A percentile compares a stretch with the other conserved stretches of the same genome.
phyloP scores from a whole-genome alignment of 2,113 vertebrate genomes.

The Cryptotis parvus region DNA sequence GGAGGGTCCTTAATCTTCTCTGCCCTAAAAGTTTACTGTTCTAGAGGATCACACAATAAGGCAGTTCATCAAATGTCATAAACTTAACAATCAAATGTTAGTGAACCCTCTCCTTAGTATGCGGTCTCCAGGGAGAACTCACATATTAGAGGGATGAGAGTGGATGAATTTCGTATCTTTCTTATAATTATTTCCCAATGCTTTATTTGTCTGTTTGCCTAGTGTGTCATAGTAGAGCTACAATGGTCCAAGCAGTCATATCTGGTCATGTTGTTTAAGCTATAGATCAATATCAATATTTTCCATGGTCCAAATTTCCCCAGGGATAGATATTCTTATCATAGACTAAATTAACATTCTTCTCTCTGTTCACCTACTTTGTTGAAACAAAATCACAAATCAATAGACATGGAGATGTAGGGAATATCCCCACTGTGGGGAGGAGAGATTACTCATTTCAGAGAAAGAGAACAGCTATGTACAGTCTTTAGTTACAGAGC shows the following conservation, averaged over 20 bases:
- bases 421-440: rapidly evolving
- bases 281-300: not conserved
- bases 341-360: conserved; percentile 6
- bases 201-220: not conserved
- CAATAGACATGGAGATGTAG: not conserved
- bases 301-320: not conserved
- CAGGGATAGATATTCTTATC: not conserved
- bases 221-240: not conserved
- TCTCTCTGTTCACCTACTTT: not conserved
- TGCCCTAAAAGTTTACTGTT: too few species aligned
- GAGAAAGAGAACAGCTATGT: not conserved
- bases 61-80: not conserved
- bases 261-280: not conserved
- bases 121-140: not conserved
- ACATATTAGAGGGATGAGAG: not conserved
- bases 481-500: not conserved
- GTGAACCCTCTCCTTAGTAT: not conserved
- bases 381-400: not conserved
- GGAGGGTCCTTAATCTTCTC: not conserved
- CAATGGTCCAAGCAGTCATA: not conserved
- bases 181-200: not conserved
- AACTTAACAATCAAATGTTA: not conserved
- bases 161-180: not conserved
- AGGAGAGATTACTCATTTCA: not conserved
- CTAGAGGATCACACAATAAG: not conserved